Percentiles rank a stretch among this genome's conserved stretches.
Conservation (phyloP, 2,888 invertebrate genomes). For the Mechanitis mazaeus region DNA sequence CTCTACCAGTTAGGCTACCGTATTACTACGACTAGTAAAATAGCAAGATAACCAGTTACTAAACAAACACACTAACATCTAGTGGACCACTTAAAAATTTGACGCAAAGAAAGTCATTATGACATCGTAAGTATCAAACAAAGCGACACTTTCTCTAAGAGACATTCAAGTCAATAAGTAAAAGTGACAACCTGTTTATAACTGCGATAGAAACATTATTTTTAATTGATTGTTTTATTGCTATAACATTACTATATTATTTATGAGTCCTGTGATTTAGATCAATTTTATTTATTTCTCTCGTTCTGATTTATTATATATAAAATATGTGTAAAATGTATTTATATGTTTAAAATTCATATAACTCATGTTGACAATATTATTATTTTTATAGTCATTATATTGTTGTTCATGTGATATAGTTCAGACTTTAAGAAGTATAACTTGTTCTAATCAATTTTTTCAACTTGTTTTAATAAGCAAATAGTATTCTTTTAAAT, state of each 20-base stretch:
- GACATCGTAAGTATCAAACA: slow-evolving; percentile 35
- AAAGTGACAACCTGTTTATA: slow-evolving; percentile 52
- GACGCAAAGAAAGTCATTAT: slow-evolving; percentile 22
- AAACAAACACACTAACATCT: neutral
- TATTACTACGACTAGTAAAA: no score
- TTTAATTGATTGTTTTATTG: neutral
- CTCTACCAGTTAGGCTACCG: no score
- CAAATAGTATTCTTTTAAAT: no score
- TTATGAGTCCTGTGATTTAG: neutral
- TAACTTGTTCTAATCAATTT: no score
- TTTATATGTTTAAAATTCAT: neutral
- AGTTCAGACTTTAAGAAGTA: no score
- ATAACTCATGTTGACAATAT: neutral
- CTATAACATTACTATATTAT: neutral
- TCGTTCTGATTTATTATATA: neutral
- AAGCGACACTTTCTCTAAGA: slow-evolving; percentile 41
- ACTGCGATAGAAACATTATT: slow-evolving; percentile 26
- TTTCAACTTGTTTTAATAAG: no score
- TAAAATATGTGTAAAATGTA: neutral
- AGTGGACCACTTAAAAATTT: slow-evolving; percentile 19
- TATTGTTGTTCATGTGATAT: no score
- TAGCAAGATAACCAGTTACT: no score
- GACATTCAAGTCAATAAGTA: slow-evolving; percentile 43
- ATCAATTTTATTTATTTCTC: neutral
- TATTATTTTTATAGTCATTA: no score